Conservation (phyloP, 2,797 vertebrate genomes). For the Carduelis carduelis region DNA sequence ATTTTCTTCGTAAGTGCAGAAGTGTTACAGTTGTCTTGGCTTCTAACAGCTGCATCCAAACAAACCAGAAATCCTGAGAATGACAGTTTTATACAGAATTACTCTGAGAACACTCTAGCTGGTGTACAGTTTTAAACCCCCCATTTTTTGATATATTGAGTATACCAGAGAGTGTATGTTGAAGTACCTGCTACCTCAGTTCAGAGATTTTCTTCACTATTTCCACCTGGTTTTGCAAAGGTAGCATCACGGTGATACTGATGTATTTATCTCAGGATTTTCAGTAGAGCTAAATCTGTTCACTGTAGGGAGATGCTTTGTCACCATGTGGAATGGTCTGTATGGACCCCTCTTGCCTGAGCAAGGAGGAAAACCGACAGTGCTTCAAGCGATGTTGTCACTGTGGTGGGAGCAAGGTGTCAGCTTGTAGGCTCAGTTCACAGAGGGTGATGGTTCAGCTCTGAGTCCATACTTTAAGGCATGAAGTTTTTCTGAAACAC, state of each 20-base stretch:
- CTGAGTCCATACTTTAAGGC: neutral
- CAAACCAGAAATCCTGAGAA: neutral
- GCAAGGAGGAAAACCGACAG: neutral
- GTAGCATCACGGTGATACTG: neutral
- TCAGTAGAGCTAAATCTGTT: neutral
- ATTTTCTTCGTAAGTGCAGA: neutral
- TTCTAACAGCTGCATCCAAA: neutral
- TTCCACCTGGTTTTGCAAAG: neutral
- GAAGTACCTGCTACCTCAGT: neutral
- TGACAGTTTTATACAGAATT: neutral
- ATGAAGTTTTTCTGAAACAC: neutral
- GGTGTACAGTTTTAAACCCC: neutral
- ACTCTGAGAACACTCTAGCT: neutral
- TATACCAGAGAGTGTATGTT: neutral
- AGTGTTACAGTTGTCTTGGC: rapidly evolving
- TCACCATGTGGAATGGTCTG: neutral
- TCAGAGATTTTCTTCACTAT: neutral
- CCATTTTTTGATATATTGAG: neutral
- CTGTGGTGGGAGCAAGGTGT: neutral
- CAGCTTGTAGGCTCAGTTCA: neutral
- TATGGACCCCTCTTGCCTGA: neutral
- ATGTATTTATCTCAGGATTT: neutral
- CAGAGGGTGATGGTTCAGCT: neutral
- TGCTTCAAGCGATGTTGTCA: neutral
- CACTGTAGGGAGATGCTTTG: neutral